phyloP scores from a whole-genome alignment of 2,888 invertebrate species.

The Cyaniris semiargus region DNA sequence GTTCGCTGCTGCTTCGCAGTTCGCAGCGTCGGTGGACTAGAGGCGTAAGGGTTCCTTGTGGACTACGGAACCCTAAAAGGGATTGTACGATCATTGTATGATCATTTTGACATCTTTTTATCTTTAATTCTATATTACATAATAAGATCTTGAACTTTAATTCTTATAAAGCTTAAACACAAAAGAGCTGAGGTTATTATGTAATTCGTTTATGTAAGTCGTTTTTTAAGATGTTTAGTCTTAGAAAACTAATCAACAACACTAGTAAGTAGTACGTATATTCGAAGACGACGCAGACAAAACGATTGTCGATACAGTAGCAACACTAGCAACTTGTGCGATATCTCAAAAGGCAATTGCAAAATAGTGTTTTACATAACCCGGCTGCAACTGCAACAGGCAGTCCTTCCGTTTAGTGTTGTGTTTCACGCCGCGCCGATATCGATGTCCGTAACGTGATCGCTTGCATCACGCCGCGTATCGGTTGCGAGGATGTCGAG shows the following conservation, averaged over 20 bases:
- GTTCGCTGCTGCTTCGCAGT: too few relatives aligned
- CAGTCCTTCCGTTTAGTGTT: conserved; percentile 66
- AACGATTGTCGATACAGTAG: not conserved
- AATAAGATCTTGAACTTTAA: not conserved
- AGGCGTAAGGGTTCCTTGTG: too few relatives aligned
- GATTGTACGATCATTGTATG: too few relatives aligned
- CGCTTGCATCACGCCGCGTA: conserved; percentile 44
- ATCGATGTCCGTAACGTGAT: conserved; percentile 63
- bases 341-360: conserved; percentile 34
- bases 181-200: not conserved
- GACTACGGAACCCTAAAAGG: too few relatives aligned
- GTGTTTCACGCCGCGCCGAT: conserved; percentile 59
- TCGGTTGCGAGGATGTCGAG: conserved; percentile 48
- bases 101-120: not conserved
- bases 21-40: too few relatives aligned
- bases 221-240: too few relatives aligned
- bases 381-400: conserved; percentile 42
- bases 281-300: not conserved
- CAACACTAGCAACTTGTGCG: conserved; percentile 15
- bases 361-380: conserved; percentile 37
- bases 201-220: too few relatives aligned
- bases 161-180: not conserved
- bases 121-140: not conserved
- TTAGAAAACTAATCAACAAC: not conserved
- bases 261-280: not conserved